Evolutionary conservation across 2,113 vertebrate genomes (phyloP), one percentile per base, ranked within the genome.

Genomic region (Ceyx margarethae): DNA sequence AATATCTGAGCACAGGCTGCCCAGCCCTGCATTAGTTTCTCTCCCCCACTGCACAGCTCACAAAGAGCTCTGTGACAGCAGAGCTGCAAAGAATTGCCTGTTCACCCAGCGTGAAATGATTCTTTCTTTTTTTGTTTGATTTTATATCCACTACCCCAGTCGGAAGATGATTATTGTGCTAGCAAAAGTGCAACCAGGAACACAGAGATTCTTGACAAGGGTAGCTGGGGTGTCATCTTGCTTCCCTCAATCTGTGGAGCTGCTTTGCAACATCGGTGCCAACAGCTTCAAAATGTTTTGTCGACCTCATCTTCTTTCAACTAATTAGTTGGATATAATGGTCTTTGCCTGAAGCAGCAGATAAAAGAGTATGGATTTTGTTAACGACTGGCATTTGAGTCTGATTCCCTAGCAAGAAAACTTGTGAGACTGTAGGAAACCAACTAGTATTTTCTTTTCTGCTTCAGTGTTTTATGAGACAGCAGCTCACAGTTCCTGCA

Each of bases 41-140:
- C 67, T 87, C 23, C 29, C 61, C 48, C 5, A 5, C 43, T 58
- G 69, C 76, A 8, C 60, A 26, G 93, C 62, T 90, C 6, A 26
- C 72, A 60, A 6, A 0, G 72, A 37, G 17, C 54, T 71, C 48
- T 33, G 13, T 76, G 85, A 76, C 18, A 66, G 51, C 83, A 61
- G 58, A 50, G 88, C 61, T 40, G 35, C 83, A 75, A 87, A 93
- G 19, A 81, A 81, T 26, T 89, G 90, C 22, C 90, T 95, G 96
- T 40, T 80, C 93, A 96, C 4, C 37, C 69, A 66, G 54, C 26
- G 29, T 96, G 96, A 96, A 96, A 96, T 94, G 76, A 90, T 90
- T 66, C 79, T 66, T 78, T 16, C 56, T 76, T 69, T 78, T 18
- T 37, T 37, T 10, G 10, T 37, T 37, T 37, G 23, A 65, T 92